These are phyloP conservation scores for Cosmorhoe ocellata DNA, from an alignment of 2,888 invertebrate genomes.

Conservation along the genomic window DNA sequence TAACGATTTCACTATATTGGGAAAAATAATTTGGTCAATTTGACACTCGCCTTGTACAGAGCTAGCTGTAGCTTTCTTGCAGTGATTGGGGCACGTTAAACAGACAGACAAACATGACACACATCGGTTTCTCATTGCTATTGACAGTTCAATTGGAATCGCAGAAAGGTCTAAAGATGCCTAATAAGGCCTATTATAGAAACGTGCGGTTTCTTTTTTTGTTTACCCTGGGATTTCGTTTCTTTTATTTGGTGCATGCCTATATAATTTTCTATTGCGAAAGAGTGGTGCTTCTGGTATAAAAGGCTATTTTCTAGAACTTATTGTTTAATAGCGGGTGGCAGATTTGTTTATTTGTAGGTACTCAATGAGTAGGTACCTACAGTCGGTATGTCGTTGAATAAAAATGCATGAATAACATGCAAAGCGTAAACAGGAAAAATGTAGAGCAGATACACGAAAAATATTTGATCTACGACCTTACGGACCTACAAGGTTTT, in stretches of 20 bases:
- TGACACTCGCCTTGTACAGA: slow-evolving; percentile 57
- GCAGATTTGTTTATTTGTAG: no score
- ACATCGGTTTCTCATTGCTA: slow-evolving; percentile 25
- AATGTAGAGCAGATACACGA: neutral
- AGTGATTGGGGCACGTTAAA: slow-evolving; percentile 40
- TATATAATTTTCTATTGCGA: no score
- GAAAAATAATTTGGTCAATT: slow-evolving; percentile 35
- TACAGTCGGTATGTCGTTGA: no score
- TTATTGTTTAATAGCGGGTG: no score
- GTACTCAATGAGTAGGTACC: no score
- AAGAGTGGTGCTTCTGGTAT: no score
- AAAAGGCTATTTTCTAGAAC: no score
- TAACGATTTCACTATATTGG: slow-evolving; percentile 33
- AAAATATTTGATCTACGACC: neutral
- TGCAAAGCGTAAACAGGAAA: neutral
- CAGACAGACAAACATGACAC: slow-evolving; percentile 36
- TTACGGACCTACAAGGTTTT: neutral
- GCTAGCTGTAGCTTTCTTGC: slow-evolving; percentile 44
- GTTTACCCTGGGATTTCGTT: neutral
- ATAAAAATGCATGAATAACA: neutral
- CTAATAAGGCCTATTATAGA: neutral
- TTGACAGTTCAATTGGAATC: slow-evolving; percentile 10
- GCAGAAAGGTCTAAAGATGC: slow-evolving; percentile 12
- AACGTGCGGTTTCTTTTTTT: slow-evolving; percentile 2
- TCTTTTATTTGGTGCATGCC: no score